Evolutionary conservation across 2,888 invertebrate genomes (phyloP), one percentile per base, ranked within the genome.

Genomic region (Hypena proboscidalis): DNA sequence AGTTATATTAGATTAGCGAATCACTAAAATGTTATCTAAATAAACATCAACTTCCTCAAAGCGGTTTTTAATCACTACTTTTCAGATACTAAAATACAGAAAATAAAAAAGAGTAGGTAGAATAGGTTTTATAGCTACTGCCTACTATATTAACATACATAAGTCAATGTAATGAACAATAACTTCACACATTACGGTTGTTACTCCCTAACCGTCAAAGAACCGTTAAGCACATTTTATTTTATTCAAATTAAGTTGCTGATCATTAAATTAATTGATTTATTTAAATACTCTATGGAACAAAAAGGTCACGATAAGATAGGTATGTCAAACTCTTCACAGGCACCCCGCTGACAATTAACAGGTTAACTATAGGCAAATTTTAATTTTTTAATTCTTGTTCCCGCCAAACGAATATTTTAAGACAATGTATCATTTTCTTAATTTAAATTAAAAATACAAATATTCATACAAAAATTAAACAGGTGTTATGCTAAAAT

Each of bases 321-420:
- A n/a, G n/a, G n/a, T n/a, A n/a, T n/a, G n/a, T n/a, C n/a, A n/a
- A n/a, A n/a, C n/a, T n/a, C n/a, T n/a, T n/a, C n/a, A n/a, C n/a
- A n/a, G n/a, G 20, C 40, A 41, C 52, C 70, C 62, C 45, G 64
- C 37, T 33, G 68, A 0, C 22, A 10, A 9, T 41, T 15, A 50
- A 37, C 36, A 47, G 54, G 56, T 67, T 60, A 45, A 33, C 27
- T 23, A 38, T 6, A 43, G 50, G 36, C 36, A 52, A 54, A 47
- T 40, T 35, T 53, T 52, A 40, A 34, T 50, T 46, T 41, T 39
- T 49, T 46, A 44, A 45, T 46, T 36, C 29, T 38, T 32, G 32
- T 29, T 29, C 27, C 39, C 58, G 67, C 55, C 70, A 71, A 73
- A 73, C 71, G 48, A 73, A 69, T 73, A 66, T 70, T 65, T 66